phyloP scores from a whole-genome alignment of 2,888 invertebrate genomes.

The Timandra comae region DNA sequence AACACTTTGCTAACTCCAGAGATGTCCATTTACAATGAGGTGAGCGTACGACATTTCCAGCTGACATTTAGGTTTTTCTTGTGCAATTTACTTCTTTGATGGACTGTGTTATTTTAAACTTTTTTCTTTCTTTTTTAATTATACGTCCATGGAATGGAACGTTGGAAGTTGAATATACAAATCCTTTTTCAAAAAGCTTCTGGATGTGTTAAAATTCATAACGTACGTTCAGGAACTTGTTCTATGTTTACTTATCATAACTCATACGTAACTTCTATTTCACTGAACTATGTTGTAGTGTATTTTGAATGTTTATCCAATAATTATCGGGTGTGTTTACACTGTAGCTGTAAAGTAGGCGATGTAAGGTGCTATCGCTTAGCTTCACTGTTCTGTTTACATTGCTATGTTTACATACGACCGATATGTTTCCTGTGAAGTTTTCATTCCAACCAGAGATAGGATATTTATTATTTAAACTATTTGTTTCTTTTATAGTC shows the following conservation, averaged over 20 bases:
- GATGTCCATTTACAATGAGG: constrained; percentile 69
- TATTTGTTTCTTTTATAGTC: too few species aligned
- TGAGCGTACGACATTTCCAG: constrained; percentile 67
- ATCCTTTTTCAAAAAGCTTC: too few species aligned
- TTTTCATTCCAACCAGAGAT: too few species aligned
- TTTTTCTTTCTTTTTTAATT: constrained; percentile 16
- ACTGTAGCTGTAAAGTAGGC: constrained; percentile 28
- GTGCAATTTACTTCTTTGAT: constrained; percentile 44
- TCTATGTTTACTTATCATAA: too few species aligned
- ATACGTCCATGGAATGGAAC: constrained; percentile 10
- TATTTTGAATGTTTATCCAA: constrained; percentile 5
- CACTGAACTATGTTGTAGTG: too few species aligned
- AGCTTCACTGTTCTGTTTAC: constrained; percentile 28
- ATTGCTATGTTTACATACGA: constrained; percentile 32
- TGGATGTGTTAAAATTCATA: too few species aligned
- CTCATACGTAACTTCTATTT: too few species aligned
- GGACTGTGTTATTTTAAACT: constrained; percentile 27
- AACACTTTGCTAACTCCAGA: constrained; percentile 45
- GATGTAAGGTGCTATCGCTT: constrained; percentile 31
- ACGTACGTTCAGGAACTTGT: too few species aligned
- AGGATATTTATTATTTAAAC: constrained; percentile 19
- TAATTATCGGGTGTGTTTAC: constrained; percentile 32
- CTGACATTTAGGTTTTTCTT: constrained; percentile 66
- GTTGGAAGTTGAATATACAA: too few species aligned
- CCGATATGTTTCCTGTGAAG: constrained; percentile 23